Evolutionary conservation across 2,888 invertebrate species (phyloP).

Genomic region (Drosophila basisetae): DNA sequence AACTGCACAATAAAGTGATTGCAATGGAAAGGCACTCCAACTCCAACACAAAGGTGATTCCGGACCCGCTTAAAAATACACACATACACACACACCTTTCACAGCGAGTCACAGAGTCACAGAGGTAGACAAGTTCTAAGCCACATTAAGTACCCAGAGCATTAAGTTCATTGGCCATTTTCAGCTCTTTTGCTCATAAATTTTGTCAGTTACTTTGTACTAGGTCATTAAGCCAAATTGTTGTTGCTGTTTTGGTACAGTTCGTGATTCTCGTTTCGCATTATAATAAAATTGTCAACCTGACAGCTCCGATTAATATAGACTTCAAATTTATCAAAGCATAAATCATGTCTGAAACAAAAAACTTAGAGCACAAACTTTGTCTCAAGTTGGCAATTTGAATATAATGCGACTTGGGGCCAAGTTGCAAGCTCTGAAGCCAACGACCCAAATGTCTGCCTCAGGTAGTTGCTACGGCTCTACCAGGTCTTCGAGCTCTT

Average conservation of each 20-base stretch:
- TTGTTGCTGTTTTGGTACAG: constrained; percentile 42
- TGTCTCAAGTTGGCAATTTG: constrained; percentile 23
- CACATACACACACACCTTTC: constrained; percentile 39
- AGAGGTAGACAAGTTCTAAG: constrained; percentile 36
- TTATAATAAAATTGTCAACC: constrained; percentile 78
- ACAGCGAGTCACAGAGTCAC: constrained; percentile 24
- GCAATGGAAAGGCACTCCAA: constrained; percentile 56
- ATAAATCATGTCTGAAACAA: constrained; percentile 62
- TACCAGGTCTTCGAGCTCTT: not conserved
- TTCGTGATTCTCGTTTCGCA: constrained; percentile 47
- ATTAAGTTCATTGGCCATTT: constrained; percentile 57
- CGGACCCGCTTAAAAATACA: constrained; percentile 19
- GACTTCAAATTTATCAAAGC: constrained; percentile 65
- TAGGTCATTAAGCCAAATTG: constrained; percentile 61
- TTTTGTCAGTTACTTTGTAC: constrained; percentile 50
- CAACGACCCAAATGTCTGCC: constrained; percentile 49
- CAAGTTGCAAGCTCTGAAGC: constrained; percentile 40
- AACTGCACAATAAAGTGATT: constrained; percentile 66
- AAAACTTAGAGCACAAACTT: constrained; percentile 66
- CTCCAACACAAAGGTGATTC: constrained; percentile 19
- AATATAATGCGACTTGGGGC: constrained; percentile 38
- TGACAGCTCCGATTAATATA: constrained; percentile 77
- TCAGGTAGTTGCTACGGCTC: constrained; percentile 19
- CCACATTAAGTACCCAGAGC: constrained; percentile 47
- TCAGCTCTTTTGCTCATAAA: constrained; percentile 43